phyloP scores from a whole-genome alignment of 1,140 invertebrate genomes.

The Lanistes nyassanus region DNA sequence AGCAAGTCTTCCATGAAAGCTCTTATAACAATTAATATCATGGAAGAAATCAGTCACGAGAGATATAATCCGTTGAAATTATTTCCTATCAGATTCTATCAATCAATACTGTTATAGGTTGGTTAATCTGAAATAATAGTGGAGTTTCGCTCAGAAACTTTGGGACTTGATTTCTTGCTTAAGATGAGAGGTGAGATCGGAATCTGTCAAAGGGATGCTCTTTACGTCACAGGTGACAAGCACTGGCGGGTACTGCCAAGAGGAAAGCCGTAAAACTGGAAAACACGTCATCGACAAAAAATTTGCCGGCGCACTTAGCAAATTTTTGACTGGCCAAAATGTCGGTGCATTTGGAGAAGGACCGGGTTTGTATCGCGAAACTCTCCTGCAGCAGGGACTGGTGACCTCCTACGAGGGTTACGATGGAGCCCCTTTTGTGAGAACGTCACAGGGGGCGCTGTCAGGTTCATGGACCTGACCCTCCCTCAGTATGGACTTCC shows the following conservation, averaged over 20 bases:
- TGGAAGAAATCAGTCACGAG: no score
- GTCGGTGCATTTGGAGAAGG: constrained; percentile 10
- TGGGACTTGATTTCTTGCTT: no score
- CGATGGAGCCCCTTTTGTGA: constrained; percentile 29
- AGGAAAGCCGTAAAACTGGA: not conserved
- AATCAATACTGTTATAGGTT: no score
- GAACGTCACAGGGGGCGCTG: constrained; percentile 19
- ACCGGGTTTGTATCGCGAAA: not conserved
- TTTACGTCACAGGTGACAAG: not conserved
- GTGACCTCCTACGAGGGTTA: constrained; percentile 27
- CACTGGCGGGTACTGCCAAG: not conserved
- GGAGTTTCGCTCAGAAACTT: no score
- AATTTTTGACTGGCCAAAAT: not conserved
- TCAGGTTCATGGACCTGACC: constrained; percentile 36
- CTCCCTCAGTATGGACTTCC: constrained; percentile 34
- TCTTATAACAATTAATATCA: no score
- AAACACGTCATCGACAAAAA: not conserved
- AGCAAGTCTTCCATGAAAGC: no score
- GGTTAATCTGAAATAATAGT: no score
- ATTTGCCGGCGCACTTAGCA: not conserved
- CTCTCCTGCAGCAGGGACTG: not conserved
- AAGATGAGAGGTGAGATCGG: no score
- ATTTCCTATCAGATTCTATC: no score
- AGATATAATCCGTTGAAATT: no score
- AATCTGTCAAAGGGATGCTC: no score